Base-by-base conservation (phyloP, 2,113 vertebrate genomes). In the Paratilapia polleni region DNA sequence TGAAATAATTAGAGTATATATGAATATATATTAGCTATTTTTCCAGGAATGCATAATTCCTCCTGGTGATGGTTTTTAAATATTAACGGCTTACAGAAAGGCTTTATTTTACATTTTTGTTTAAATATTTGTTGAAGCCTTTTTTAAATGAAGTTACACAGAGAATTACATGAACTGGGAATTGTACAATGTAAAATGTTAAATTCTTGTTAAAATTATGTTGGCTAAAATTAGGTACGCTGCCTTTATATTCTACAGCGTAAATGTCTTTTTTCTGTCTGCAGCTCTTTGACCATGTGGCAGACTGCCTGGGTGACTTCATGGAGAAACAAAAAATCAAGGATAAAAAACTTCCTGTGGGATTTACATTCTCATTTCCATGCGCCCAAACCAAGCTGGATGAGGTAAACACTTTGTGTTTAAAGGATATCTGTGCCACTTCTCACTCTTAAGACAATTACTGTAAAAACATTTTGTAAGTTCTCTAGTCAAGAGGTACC, bases 281-380 rank as follows among this genome's bases (percentile, higher is more conserved):
- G 6, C 66, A 99, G 98, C 97, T 99, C 84, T 99, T 99, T 43
- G 97, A 97, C 91, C 98, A 99, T 0, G 98, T 99, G 4, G 97
- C 98, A 6, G 98, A 99, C 41, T 99, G 98, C 90, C 96, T 99
- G 60, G 97, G 97, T 47, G 97, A 99, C 94, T 99, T 99, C 84
- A 98, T 99, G 97, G 97, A 99, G 87, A 99, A 99, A 88, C 98
- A 96, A 57, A 97, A 98, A 52, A 99, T 99, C 92, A 99, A 99
- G 87, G 97, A 98, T 92, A 99, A 99, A 92, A 99, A 98, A 49
- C 92, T 99, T 60, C 98, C 98, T 0, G 97, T 99, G 0, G 98
- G 98, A 57, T 97, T 99, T 91, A 99, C 98, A 0, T 99, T 99
- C 94, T 99, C 98, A 41, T 99, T 99, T 92, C 98, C 98, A 0